Base-by-base conservation (phyloP, 2,888 invertebrate genomes). In the Lathronympha strigana region DNA sequence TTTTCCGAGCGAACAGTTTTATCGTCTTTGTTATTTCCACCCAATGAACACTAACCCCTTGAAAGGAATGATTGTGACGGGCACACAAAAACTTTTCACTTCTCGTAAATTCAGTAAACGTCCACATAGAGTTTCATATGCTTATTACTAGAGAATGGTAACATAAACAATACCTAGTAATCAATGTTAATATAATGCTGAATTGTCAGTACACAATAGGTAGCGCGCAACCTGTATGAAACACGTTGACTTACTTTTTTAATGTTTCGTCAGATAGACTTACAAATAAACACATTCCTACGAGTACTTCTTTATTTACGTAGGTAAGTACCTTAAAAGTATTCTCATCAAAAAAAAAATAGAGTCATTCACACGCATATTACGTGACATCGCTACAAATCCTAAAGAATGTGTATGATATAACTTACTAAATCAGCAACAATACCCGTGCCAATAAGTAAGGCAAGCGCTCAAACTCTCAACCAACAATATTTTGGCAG, bases 21-120 rank as follows among this genome's bases (percentile, higher is more conserved):
- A 90, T 90, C 88, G 87, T 85, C 87, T 90, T 87, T 88, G 89
- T 88, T 89, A 90, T 87, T 90, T 90, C 88, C 88, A 88, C 86
- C 84, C 88, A 82, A 86, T 90, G 88, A 89, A 85, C 87, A 83
- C 84, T 84, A 85, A 88, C 87, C 87, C 87, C 85, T 87, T 80
- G 80, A 84, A 82, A 76, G 76, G 79, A 87, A 87, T 87, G 80
- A 84, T 87, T 87, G 82, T 87, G 88, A 86, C 85, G 82, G 83
- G 83, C 81, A 82, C 83, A 81, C 80, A 78, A 84, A 87, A 83
- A 78, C 71, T 80, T 80, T 79, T 75, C 75, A 75, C 75, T 75
- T 72, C 73, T 73, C 71, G 70, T 75, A 77, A 78, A 76, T 74
- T 69, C 69, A 31, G 68, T 70, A 71, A 68, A 58, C 54, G 38